Percentiles rank a stretch among this genome's conserved stretches.
Evolutionary conservation across 2,888 invertebrate genomes (phyloP).

Genomic region (Andrena flavipes): DNA sequence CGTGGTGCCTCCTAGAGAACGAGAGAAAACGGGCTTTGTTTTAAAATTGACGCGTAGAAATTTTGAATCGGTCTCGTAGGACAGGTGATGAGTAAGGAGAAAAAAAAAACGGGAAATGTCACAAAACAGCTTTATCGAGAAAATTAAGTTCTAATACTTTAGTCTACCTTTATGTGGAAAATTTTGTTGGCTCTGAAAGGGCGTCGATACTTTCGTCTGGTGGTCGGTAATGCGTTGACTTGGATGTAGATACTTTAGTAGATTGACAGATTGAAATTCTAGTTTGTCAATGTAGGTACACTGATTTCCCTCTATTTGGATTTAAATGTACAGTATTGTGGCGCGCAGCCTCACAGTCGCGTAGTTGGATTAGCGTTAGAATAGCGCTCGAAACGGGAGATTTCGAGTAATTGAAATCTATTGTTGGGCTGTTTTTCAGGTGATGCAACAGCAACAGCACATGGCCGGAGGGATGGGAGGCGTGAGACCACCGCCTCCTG

Average conservation of each 20-base stretch:
- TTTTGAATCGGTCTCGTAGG: slow-evolving; percentile 28
- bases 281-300: no score
- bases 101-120: slow-evolving; percentile 11
- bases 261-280: no score
- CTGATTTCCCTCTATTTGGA: no score
- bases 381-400: background rate
- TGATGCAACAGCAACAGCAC: slow-evolving; percentile 85
- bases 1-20: slow-evolving; percentile 45
- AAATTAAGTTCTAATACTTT: no score
- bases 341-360: background rate
- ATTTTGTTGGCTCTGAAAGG: no score
- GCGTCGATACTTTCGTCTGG: no score
- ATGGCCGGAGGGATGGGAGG: slow-evolving; percentile 84
- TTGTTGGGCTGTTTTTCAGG: slow-evolving; percentile 68
- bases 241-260: no score
- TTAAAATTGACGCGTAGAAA: slow-evolving; percentile 53
- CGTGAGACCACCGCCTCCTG: slow-evolving; percentile 92
- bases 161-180: no score
- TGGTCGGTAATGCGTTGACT: no score
- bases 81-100: slow-evolving; percentile 28
- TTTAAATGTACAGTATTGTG: background rate
- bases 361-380: slow-evolving; percentile 3
- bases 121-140: no score
- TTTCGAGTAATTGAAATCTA: slow-evolving; percentile 27
- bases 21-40: slow-evolving; percentile 31